These are phyloP conservation scores for Atta cephalotes DNA, from an alignment of 1,140 invertebrate genomes.

Conservation along the genomic window DNA sequence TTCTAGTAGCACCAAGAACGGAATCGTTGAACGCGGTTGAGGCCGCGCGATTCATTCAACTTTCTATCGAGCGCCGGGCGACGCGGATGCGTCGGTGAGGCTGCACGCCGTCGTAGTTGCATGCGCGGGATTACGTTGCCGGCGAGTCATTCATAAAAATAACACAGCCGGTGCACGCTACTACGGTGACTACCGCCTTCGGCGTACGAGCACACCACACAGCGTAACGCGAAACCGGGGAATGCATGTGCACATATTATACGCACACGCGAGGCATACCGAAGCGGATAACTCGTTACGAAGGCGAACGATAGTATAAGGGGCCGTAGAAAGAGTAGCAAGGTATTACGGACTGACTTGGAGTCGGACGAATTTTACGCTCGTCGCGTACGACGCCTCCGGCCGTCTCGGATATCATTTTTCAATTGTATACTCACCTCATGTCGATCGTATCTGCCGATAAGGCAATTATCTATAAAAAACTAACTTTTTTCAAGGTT, in stretches of 20 bases:
- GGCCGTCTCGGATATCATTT: constrained; percentile 13
- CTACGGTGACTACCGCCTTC: constrained; percentile 61
- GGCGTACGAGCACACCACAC: constrained; percentile 43
- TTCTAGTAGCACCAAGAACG: background rate
- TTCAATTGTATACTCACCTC: background rate
- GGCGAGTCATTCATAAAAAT: constrained; percentile 83
- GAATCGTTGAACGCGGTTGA: constrained; percentile 8
- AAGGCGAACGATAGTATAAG: background rate
- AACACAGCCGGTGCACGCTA: constrained; percentile 74
- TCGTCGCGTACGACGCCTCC: constrained; percentile 25
- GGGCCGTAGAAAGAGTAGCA: constrained; percentile 65
- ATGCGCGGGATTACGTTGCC: constrained; percentile 69
- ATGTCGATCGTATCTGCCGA: background rate
- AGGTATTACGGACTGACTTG: constrained; percentile 16
- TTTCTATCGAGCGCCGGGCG: constrained; percentile 31
- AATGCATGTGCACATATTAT: constrained; percentile 32
- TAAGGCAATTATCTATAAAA: background rate
- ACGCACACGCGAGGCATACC: constrained; percentile 2
- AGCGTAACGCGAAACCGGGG: constrained; percentile 18
- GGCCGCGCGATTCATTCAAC: constrained; percentile 15
- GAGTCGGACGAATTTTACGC: constrained; percentile 52
- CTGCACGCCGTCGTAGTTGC: constrained; percentile 63
- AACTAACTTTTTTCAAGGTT: background rate
- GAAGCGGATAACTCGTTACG: constrained; percentile 19
- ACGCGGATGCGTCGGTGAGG: constrained; percentile 29